Evolutionary conservation across 2,888 invertebrate genomes (phyloP).

Genomic region (Zeuzera pyrina): DNA sequence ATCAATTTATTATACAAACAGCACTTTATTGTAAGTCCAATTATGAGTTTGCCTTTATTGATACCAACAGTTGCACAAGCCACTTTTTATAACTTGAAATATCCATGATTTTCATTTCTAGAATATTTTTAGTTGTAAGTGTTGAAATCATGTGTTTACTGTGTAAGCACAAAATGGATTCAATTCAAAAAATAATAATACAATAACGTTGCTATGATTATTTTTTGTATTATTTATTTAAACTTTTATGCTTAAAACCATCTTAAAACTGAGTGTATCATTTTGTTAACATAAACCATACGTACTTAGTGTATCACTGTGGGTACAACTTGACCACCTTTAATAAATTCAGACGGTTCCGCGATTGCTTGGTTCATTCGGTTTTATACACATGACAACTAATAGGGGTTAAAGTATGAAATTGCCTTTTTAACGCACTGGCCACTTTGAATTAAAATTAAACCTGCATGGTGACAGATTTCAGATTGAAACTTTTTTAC

Average conservation of each 20-base stretch:
- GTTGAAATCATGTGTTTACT: slow-evolving; percentile 80
- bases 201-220: slow-evolving; percentile 81
- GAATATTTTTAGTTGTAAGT: slow-evolving; percentile 80
- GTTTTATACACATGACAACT: too few species aligned
- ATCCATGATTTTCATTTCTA: slow-evolving; percentile 68
- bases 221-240: slow-evolving; percentile 41
- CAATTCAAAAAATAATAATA: slow-evolving; percentile 76
- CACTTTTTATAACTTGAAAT: slow-evolving; percentile 57
- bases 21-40: slow-evolving; percentile 24
- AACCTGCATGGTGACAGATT: too few species aligned
- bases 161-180: slow-evolving; percentile 80
- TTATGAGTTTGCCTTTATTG: slow-evolving; percentile 48
- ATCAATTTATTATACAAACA: slow-evolving; percentile 37
- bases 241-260: slow-evolving; percentile 8
- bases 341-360: too few species aligned
- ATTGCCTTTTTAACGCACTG: too few species aligned
- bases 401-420: too few species aligned
- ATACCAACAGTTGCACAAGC: slow-evolving; percentile 63
- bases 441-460: too few species aligned
- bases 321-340: too few species aligned
- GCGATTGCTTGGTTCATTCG: too few species aligned
- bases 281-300: too few species aligned
- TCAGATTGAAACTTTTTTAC: too few species aligned
- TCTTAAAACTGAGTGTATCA: too few species aligned
- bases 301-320: too few species aligned